Conservation (phyloP, 92 coral and sea anemone species). For the Ricordea florida region DNA sequence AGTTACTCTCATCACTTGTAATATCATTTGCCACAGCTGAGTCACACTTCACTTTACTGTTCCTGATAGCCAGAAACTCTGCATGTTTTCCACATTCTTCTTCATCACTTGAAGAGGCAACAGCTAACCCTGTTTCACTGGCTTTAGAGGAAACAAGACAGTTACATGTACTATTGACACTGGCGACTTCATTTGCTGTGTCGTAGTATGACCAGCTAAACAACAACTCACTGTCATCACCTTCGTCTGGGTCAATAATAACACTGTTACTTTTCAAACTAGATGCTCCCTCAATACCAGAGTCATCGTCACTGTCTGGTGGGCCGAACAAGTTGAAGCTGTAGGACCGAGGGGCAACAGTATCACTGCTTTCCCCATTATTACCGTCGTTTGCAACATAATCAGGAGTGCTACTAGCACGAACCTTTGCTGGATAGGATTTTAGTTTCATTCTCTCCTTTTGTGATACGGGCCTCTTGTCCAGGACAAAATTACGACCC, state of each 20-base stretch:
- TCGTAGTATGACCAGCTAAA: constrained; percentile 76
- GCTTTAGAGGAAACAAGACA: neutral
- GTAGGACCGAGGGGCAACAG: constrained; percentile 2
- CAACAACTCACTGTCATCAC: constrained; percentile 32
- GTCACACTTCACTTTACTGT: no score
- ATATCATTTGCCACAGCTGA: no score
- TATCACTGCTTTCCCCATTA: neutral
- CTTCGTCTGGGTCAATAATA: constrained; percentile 28
- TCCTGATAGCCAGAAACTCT: no score
- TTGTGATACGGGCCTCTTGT: constrained; percentile 60
- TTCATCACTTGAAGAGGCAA: no score
- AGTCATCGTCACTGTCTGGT: constrained; percentile 73
- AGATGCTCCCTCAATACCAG: constrained; percentile 78
- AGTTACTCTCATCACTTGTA: no score
- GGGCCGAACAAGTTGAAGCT: constrained; percentile 45
- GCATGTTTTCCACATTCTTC: no score
- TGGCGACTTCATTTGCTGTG: neutral
- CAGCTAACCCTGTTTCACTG: neutral
- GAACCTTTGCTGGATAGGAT: constrained; percentile 41
- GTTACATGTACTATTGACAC: neutral
- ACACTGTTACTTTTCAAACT: constrained; percentile 29
- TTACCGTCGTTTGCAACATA: constrained; percentile 12
- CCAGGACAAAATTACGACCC: constrained; percentile 72
- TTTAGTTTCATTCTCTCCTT: constrained; percentile 50
- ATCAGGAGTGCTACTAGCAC: constrained; percentile 70